Base-by-base conservation (phyloP, 2,797 vertebrate species). In the Paedocypris micromegethes region DNA sequence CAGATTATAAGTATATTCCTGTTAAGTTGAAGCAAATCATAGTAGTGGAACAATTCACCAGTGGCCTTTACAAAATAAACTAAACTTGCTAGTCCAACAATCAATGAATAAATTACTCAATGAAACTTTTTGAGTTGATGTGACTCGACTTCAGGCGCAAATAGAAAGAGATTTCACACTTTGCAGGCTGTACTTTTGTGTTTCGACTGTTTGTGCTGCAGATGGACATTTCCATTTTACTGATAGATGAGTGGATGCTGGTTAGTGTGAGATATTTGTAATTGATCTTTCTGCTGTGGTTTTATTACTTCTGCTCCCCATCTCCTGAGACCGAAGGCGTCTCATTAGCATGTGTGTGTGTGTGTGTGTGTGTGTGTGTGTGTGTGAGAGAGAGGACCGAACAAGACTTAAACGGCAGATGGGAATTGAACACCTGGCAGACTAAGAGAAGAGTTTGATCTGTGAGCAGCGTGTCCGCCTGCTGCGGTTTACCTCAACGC, bases 371-470 rank as follows among this genome's bases (percentile, higher is more conserved):
- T 47, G 40, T 45, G 46, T 23, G 54, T 70, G 47, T 8, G 44
- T 54, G 43, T 46, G 42, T 46, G 66, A 9, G 45, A 6, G 44
- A 9, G 44, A 45, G 46, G 49, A 60, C 8, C 61, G 55, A 61
- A 61, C 41, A 38, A 53, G 40, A 5, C 64, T 61, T 62, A 61
- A 65, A 53, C 39, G 58, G 65, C 71, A 68, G 59, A 66, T 64
- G 62, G 58, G 50, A 61, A 51, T 6, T 61, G 45, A 66, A 70
- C 73, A 66, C 58, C 52, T 60, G 72, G 51, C 55, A 69, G 66
- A 39, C n/a, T 53, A 9, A 8, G 46, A 63, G 50, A n/a, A 60
- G 56, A 62, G 37, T 4, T 54, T 65, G 49, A 51, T 69, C 9
- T 63, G 53, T 50, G 8, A 43, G 72, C 48, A 6, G 23, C 49